Base-by-base conservation (phyloP, 23 tunicate species). In the Ascidia mentula region DNA sequence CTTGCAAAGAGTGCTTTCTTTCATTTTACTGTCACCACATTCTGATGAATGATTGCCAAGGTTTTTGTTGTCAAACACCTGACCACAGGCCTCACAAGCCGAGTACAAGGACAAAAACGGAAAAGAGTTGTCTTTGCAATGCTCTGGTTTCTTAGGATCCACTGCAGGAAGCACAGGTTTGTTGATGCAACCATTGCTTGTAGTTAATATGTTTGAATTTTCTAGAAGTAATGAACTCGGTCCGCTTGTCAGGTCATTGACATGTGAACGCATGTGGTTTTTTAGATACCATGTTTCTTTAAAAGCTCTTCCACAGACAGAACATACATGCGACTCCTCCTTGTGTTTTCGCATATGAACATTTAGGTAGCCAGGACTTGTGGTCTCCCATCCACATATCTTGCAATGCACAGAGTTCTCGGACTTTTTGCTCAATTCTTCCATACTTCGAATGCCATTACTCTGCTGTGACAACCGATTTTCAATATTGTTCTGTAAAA, bases 291-390 rank as follows among this genome's bases (percentile, higher is more conserved):
- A 86, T 4, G 90, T 86, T 38, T 86, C 90, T 59, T 86, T 86
- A 38, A 86, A 86, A 1, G 84, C 84, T 45, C 90, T 61, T 18
- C 84, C 84, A 73, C 90, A 86, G 7, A 86, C 73, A 28, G 79
- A 69, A 40, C 90, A 86, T 26, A 86, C 75, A 46, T 86, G 90
- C 0, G 90, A 46, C 40, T 86, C 90, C 18, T 83, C 90, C 39
- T 86, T 86, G 46, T 86, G 90, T 77, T 86, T 86, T 31, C 90
- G 59, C 90, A 86, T 86, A 72, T 86, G 90, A 1, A 86, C 90
- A 73, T 79, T 86, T 37, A 86, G 69, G 59, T 86, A 86, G 9
- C 90, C 90, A 36, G 90, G 59, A 73, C 90, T 86, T 26, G 90
- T 86, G 36, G 90, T 86, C 38, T 79, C 72, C 90, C 90, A 86